phyloP scores from a whole-genome alignment of 2,113 vertebrate genomes.

The Cnemophilus loriae region DNA sequence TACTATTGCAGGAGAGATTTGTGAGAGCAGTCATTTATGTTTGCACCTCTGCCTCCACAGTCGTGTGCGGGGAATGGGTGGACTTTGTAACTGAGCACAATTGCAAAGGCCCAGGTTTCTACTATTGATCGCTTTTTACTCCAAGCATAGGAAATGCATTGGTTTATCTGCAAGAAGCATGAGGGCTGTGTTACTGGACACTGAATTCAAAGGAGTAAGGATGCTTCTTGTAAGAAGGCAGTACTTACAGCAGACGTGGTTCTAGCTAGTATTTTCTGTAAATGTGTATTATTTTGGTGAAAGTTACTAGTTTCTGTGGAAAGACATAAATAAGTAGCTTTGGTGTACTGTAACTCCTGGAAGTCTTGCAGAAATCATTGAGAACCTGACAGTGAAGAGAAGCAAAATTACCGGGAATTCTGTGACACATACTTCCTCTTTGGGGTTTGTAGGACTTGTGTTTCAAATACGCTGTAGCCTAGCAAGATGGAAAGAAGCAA shows the following conservation, averaged over 20 bases:
- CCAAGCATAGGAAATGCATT: background rate
- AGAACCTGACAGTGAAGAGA: background rate
- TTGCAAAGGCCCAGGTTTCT: background rate
- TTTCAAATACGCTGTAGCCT: background rate
- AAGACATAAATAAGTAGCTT: background rate
- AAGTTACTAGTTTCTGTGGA: background rate
- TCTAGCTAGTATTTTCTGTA: background rate
- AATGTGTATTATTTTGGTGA: background rate
- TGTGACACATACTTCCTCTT: background rate
- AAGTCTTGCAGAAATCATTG: background rate
- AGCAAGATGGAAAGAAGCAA: background rate
- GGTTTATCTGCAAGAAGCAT: background rate
- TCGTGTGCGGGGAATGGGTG: background rate
- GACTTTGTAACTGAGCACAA: background rate
- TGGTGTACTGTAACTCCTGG: background rate
- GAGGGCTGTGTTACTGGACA: background rate
- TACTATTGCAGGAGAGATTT: background rate
- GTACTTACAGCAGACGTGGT: background rate
- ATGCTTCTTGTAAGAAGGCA: background rate
- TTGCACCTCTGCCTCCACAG: background rate
- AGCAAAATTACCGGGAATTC: background rate
- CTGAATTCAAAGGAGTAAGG: background rate
- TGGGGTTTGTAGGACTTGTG: background rate
- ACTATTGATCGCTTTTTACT: background rate
- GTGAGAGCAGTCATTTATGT: background rate